These are phyloP conservation scores for Mya arenaria DNA, from an alignment of 1,140 invertebrate genomes.

Conservation along the genomic window DNA sequence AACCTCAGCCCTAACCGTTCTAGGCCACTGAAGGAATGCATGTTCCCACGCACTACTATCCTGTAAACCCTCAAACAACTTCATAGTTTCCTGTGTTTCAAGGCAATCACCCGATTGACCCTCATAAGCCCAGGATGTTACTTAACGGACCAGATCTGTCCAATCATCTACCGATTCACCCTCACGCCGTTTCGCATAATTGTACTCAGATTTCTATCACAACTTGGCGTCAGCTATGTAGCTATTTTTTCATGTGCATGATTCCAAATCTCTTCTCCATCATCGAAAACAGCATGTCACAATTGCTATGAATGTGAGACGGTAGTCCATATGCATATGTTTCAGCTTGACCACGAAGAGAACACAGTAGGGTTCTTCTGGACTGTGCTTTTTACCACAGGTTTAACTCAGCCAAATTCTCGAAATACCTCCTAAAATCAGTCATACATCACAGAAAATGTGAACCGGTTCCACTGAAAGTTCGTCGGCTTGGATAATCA, in stretches of 20 bases:
- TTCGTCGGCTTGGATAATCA: conserved; percentile 47
- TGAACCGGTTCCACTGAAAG: conserved; percentile 29
- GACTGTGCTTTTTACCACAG: too few species aligned
- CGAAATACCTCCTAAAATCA: conserved; percentile 54
- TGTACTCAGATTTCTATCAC: conserved; percentile 8
- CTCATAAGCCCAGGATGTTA: too few species aligned
- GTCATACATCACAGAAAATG: conserved; percentile 45
- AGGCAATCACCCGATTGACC: too few species aligned
- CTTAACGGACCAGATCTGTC: too few species aligned
- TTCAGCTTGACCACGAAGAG: conserved; percentile 52
- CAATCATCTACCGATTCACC: too few species aligned
- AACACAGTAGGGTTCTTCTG: conserved; percentile 43
- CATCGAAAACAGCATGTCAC: conserved; percentile 15
- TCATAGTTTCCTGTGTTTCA: too few species aligned
- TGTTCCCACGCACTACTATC: too few species aligned
- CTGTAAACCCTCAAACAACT: too few species aligned
- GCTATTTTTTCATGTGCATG: conserved; percentile 52
- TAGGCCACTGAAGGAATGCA: too few species aligned
- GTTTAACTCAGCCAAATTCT: conserved; percentile 33
- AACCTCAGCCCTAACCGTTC: too few species aligned
- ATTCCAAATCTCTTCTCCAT: conserved; percentile 58
- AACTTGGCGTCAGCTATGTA: conserved; percentile 53
- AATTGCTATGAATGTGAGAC: conserved; percentile 18
- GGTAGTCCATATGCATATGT: conserved; percentile 53
- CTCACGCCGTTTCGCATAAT: too few species aligned